phyloP scores from a whole-genome alignment of 1,140 invertebrate species.

The Arion vulgaris region DNA sequence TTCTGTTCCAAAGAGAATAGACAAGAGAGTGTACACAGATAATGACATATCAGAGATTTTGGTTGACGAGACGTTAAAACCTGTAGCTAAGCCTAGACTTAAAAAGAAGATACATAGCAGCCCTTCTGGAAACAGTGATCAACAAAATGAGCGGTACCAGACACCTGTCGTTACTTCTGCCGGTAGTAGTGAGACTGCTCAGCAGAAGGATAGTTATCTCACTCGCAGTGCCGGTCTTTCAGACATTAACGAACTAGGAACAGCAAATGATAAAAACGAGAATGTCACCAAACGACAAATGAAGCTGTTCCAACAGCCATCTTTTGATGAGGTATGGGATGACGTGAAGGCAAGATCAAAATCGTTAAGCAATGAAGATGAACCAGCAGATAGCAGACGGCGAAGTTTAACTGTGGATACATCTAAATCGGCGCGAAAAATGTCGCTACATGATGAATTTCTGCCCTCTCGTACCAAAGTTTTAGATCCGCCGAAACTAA shows the following conservation, averaged over 20 bases:
- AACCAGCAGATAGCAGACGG: neutral
- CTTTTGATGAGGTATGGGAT: neutral
- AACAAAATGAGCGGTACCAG: neutral
- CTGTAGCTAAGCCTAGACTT: neutral
- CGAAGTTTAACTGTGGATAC: constrained; percentile 20
- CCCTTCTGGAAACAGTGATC: neutral
- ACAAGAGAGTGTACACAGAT: neutral
- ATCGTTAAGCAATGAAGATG: neutral
- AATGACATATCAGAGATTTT: neutral
- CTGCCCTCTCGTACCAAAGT: neutral
- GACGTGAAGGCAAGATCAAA: neutral
- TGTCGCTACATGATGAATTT: neutral
- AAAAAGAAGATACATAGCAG: neutral
- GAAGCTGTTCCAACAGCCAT: neutral
- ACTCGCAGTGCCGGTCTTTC: neutral
- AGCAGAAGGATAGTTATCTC: neutral
- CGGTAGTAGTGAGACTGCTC: neutral
- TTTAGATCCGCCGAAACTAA: neutral
- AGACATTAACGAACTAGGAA: neutral
- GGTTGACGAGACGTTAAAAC: neutral
- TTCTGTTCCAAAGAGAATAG: neutral
- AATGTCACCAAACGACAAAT: constrained; percentile 1
- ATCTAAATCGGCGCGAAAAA: neutral
- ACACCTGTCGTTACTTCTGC: neutral
- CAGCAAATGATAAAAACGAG: neutral